Conservation (phyloP, 2,797 vertebrate species). For the Urocyon cinereoargenteus region DNA sequence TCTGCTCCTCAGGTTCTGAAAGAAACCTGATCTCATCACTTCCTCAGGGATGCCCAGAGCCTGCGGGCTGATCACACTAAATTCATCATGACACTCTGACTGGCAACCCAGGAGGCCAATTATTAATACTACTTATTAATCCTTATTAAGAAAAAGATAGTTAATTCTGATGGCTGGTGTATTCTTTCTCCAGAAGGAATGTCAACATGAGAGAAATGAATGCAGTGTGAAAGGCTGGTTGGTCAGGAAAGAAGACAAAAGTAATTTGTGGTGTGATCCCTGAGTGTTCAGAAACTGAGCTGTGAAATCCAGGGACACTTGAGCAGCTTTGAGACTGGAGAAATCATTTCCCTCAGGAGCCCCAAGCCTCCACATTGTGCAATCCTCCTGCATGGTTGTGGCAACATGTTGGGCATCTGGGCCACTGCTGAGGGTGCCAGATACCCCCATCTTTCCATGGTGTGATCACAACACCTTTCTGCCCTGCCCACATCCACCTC, state of each 20-base stretch:
- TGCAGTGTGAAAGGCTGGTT: neutral
- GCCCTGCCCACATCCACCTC: neutral
- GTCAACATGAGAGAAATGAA: neutral
- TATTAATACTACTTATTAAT: neutral
- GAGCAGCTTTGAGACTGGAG: neutral
- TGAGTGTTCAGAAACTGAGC: neutral
- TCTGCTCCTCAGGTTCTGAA: neutral
- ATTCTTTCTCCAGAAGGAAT: neutral
- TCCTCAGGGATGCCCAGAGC: neutral
- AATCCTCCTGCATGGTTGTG: fast-evolving
- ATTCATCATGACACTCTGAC: neutral
- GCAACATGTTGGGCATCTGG: neutral
- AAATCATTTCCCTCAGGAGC: neutral
- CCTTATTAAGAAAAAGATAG: neutral
- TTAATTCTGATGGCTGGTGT: neutral
- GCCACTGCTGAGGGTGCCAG: neutral
- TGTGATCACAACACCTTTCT: neutral
- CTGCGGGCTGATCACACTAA: neutral
- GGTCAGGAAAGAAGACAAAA: neutral
- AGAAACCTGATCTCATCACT: neutral
- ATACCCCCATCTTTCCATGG: fast-evolving
- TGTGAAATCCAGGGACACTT: fast-evolving
- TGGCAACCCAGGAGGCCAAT: neutral
- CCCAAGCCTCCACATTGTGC: neutral
- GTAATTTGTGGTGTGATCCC: neutral